A percentile compares a stretch with the other conserved stretches of the same genome.
These are phyloP conservation scores for Allophyes oxyacanthae DNA, from an alignment of 2,888 invertebrate genomes.

Conservation along the genomic window DNA sequence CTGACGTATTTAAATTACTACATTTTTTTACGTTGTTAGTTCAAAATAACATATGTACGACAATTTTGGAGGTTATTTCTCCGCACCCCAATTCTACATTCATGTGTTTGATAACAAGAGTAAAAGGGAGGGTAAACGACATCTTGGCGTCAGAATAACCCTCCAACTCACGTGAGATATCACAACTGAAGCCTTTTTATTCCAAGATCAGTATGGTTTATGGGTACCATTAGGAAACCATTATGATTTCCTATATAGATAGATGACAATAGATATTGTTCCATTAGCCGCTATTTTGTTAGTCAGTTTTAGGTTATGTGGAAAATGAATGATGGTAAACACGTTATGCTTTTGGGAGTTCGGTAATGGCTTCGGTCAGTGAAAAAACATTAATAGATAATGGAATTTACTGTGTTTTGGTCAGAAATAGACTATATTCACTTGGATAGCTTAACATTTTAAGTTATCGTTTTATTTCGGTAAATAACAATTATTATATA, in stretches of 20 bases:
- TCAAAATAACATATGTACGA: too few relatives aligned
- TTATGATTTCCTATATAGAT: constrained; percentile 34
- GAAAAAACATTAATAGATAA: neutral
- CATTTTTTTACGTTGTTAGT: too few relatives aligned
- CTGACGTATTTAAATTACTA: too few relatives aligned
- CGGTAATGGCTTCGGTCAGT: neutral
- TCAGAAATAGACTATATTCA: too few relatives aligned
- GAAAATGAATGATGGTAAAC: neutral
- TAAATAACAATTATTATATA: too few relatives aligned
- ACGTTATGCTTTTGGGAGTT: constrained; percentile 5
- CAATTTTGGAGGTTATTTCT: too few relatives aligned
- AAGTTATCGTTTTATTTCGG: too few relatives aligned
- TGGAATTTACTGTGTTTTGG: too few relatives aligned
- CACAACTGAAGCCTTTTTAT: constrained; percentile 36
- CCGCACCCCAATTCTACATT: too few relatives aligned
- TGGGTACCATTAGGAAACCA: constrained; percentile 41
- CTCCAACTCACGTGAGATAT: constrained; percentile 23
- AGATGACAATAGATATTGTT: constrained; percentile 21
- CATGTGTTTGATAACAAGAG: constrained; percentile 6
- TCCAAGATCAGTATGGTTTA: constrained; percentile 36
- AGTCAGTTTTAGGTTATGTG: neutral
- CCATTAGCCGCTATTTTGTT: constrained; percentile 17
- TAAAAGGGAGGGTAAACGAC: constrained; percentile 12
- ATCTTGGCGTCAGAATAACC: constrained; percentile 27
- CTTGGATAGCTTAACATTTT: too few relatives aligned